Evolutionary conservation across 2,888 invertebrate species (phyloP).

Genomic region (Cryptocheilus praepositus): DNA sequence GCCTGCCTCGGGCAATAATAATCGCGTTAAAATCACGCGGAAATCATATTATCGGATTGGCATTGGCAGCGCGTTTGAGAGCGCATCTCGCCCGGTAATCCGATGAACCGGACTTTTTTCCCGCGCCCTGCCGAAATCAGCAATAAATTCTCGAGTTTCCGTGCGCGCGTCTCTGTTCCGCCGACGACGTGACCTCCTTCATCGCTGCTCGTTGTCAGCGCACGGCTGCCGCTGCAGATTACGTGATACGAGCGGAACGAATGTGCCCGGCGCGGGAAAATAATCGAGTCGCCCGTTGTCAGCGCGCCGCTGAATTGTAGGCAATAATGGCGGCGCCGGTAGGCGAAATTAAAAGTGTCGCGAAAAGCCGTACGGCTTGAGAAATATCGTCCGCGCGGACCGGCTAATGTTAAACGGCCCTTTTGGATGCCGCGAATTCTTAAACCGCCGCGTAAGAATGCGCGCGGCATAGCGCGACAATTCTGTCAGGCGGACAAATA

Average conservation of each 20-base stretch:
- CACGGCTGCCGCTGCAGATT: slow-evolving; percentile 21
- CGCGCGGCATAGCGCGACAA: no score
- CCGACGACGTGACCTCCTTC: background rate
- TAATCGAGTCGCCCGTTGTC: slow-evolving; percentile 44
- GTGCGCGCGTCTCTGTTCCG: background rate
- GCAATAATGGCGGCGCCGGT: slow-evolving; percentile 37
- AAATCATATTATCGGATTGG: no score
- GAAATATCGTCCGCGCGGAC: slow-evolving; percentile 8
- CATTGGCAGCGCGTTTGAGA: background rate
- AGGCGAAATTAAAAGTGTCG: slow-evolving; percentile 47
- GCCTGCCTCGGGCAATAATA: no score
- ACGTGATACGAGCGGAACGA: slow-evolving; percentile 37
- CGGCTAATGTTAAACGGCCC: slow-evolving; percentile 10
- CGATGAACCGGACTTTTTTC: background rate
- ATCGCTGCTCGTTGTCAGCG: background rate
- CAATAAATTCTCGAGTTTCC: slow-evolving; percentile 1
- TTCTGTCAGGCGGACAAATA: no score
- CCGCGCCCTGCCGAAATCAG: background rate
- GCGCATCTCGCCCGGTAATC: background rate
- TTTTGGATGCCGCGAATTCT: no score
- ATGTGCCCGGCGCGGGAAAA: slow-evolving; percentile 45
- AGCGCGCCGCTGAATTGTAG: slow-evolving; percentile 31
- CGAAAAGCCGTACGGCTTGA: background rate
- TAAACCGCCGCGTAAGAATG: no score
- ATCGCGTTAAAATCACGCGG: no score